Percentiles rank a stretch among this genome's conserved stretches.
Conservation (phyloP, 2,888 invertebrate species). For the Platyscelio sp. region DNA sequence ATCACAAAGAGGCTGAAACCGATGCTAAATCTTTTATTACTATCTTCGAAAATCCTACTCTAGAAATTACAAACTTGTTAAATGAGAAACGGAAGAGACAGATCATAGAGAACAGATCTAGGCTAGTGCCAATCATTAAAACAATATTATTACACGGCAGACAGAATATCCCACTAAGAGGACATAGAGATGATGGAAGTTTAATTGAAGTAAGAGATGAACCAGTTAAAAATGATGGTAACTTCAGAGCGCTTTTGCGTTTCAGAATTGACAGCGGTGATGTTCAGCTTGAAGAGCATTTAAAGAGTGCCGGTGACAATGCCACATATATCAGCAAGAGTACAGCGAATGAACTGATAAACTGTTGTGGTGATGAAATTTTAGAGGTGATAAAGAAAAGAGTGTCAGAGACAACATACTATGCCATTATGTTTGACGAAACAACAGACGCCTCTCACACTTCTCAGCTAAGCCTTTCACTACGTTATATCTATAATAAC, state of each 20-base stretch:
- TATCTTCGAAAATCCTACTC: neutral
- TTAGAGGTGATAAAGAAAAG: too few relatives aligned
- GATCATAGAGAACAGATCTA: slow-evolving; percentile 26
- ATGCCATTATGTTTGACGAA: slow-evolving; percentile 55
- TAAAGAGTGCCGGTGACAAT: too few relatives aligned
- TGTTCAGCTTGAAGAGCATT: too few relatives aligned
- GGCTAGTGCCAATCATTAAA: slow-evolving; percentile 66
- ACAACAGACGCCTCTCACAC: slow-evolving; percentile 57
- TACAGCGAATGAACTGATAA: too few relatives aligned
- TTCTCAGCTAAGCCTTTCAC: slow-evolving; percentile 54
- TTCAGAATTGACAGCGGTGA: too few relatives aligned
- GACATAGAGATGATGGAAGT: slow-evolving; percentile 39
- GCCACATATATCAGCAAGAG: too few relatives aligned
- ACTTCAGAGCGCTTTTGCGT: too few relatives aligned
- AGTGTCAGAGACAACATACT: too few relatives aligned
- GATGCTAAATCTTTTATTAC: slow-evolving; percentile 26
- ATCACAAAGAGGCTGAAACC: slow-evolving; percentile 18
- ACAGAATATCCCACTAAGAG: slow-evolving; percentile 31
- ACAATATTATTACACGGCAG: slow-evolving; percentile 70
- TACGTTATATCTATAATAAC: slow-evolving; percentile 50
- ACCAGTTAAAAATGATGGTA: too few relatives aligned
- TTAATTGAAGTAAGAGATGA: too few relatives aligned
- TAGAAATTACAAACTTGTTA: neutral
- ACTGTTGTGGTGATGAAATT: too few relatives aligned
- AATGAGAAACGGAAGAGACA: neutral